Evolutionary conservation across 2,888 invertebrate species (phyloP), one percentile per base, ranked within the genome.

Genomic region (Campoletis raptor): DNA sequence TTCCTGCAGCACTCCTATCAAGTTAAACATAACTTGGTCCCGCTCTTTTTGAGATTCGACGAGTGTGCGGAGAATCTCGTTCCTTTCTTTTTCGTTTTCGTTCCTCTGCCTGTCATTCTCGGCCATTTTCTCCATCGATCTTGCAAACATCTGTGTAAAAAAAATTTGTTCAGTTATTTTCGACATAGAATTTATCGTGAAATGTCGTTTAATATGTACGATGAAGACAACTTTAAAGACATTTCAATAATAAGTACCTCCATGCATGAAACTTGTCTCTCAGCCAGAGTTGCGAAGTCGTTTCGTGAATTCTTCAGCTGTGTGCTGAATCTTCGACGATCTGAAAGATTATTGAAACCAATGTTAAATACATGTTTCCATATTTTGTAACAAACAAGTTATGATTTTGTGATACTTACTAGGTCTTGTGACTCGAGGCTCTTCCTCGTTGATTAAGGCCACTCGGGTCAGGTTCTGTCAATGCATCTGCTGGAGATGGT

Each of bases 251-350:
- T 45, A 45, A 10, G 54, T 73, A 81, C 81, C 81, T 81, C 72
- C 81, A 81, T 81, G n/a, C 61, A 70, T 21, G 74, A 36, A 45
- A 73, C 42, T 73, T 81, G 81, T 15, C 73, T 40, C 3, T 61
- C 73, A 57, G 72, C 30, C 24, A 81, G 42, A 57, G 10, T 9
- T 10, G 48, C 70, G 61, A 81, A 81, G 37, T 81, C 64, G 3
- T 54, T 48, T n/a, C 81, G 37, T 36, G 81, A 74, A 61, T 70
- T 24, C 18, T 73, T n/a, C 48, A 74, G 18, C 24, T 81, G 81
- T 6, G 45, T 40, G 21, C 81, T 36, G 8, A 81, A 24, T 45
- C 74, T 42, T 10, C n/a, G 36, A 30, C 48, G 64, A 45, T 66
- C 77, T 77, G 42, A 2, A 64, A 77, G n/a, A 76, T 76, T 30